These are phyloP conservation scores for Erannis defoliaria DNA, from an alignment of 2,888 invertebrate species.

Conservation along the genomic window DNA sequence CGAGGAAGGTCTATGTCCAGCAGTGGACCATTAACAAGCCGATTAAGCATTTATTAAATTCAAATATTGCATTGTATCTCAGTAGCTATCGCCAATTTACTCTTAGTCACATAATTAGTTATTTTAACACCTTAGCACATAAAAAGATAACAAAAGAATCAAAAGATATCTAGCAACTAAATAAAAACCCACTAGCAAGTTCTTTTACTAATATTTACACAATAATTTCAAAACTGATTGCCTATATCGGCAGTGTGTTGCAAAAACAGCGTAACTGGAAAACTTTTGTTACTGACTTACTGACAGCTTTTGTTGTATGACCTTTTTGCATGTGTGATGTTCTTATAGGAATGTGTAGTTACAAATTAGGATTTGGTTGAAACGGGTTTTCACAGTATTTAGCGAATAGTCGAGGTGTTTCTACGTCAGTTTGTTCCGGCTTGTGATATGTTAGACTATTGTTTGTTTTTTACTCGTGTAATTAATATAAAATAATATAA, in stretches of 20 bases:
- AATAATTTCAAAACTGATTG: slow-evolving; percentile 26
- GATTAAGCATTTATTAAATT: too few relatives aligned
- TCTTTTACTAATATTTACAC: slow-evolving; percentile 15
- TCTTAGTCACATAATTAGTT: slow-evolving; percentile 10
- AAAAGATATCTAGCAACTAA: background rate
- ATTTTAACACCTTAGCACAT: slow-evolving; percentile 6
- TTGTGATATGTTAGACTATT: slow-evolving; percentile 3
- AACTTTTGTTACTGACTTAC: slow-evolving; percentile 36
- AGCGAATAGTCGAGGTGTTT: slow-evolving; percentile 19
- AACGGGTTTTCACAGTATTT: slow-evolving; percentile 24
- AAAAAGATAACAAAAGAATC: slow-evolving; percentile 7
- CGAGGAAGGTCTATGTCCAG: too few relatives aligned
- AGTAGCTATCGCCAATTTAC: background rate
- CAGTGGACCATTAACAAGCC: too few relatives aligned
- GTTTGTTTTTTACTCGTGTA: background rate
- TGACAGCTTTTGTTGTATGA: slow-evolving; percentile 37
- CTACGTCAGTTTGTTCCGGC: slow-evolving; percentile 14
- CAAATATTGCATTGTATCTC: background rate
- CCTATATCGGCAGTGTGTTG: slow-evolving; percentile 33
- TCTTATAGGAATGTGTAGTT: slow-evolving; percentile 5
- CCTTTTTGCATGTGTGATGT: slow-evolving; percentile 33
- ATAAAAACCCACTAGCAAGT: background rate
- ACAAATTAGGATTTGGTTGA: slow-evolving; percentile 15
- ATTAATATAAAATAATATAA: background rate
- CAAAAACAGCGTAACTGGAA: slow-evolving; percentile 36